A percentile compares a stretch with the other conserved stretches of the same genome.
phyloP scores from a whole-genome alignment of 2,113 vertebrate genomes.

The Anguilla rostrata region DNA sequence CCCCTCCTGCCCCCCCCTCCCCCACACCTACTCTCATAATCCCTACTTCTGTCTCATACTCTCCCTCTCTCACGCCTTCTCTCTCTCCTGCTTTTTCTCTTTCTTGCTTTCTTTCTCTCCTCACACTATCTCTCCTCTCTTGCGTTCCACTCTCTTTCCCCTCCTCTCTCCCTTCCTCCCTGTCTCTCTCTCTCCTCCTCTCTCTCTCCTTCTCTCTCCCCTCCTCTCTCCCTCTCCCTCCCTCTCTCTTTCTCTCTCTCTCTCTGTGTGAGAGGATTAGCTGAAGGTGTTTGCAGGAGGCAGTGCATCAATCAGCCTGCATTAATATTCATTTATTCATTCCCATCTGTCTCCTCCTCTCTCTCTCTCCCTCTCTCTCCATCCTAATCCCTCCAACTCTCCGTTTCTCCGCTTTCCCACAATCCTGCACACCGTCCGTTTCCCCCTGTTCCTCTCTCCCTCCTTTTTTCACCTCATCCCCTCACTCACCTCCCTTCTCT shows the following conservation, averaged over 20 bases:
- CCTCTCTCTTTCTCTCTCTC: slow-evolving; percentile 25
- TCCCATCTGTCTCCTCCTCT: slow-evolving; percentile 60
- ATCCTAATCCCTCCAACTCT: slow-evolving; percentile 34
- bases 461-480: neutral
- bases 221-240: slow-evolving; percentile 44
- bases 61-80: slow-evolving; percentile 47
- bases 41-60: slow-evolving; percentile 37
- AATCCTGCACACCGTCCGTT: neutral
- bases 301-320: slow-evolving; percentile 64
- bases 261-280: slow-evolving; percentile 63
- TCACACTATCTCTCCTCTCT: neutral
- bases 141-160: slow-evolving; percentile 6
- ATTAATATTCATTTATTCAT: slow-evolving; percentile 76
- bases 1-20: no score
- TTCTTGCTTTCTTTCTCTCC: neutral
- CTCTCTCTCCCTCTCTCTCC: neutral
- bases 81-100: neutral
- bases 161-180: slow-evolving; percentile 17
- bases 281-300: slow-evolving; percentile 68
- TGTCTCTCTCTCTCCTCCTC: slow-evolving; percentile 27
- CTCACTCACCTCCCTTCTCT: neutral
- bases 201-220: slow-evolving; percentile 24
- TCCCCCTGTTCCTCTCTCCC: neutral
- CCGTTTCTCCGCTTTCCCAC: slow-evolving; percentile 20
- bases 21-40: neutral